These are phyloP conservation scores for Marmota monax DNA, from an alignment of 2,113 vertebrate species.

Conservation along the genomic window DNA sequence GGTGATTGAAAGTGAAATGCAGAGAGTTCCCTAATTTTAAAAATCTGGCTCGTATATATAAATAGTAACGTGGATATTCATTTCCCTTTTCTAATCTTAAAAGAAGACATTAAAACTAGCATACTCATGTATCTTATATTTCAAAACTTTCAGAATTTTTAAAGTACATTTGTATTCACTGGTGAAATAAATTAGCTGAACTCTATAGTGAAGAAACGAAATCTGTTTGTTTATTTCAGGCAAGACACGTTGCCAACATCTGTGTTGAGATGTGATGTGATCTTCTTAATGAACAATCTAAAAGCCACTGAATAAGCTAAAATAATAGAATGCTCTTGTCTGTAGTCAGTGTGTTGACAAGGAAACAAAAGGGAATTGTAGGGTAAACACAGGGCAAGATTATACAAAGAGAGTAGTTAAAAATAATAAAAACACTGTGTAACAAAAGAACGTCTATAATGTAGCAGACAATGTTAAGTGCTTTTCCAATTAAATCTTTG, in stretches of 20 bases:
- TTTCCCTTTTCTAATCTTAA: not conserved
- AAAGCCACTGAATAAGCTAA: slow-evolving; percentile 56
- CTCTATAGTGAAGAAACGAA: slow-evolving; percentile 35
- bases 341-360: slow-evolving; percentile 72
- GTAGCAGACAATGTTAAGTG: slow-evolving; percentile 64
- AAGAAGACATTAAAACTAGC: not conserved
- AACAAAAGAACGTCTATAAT: slow-evolving; percentile 36
- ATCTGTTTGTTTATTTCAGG: slow-evolving; percentile 40
- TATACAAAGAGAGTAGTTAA: slow-evolving; percentile 66
- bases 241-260: slow-evolving; percentile 57
- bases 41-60: not conserved
- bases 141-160: slow-evolving; percentile 60
- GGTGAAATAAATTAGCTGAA: slow-evolving; percentile 52
- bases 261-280: slow-evolving; percentile 48
- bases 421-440: slow-evolving; percentile 69
- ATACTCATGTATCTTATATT: slow-evolving; percentile 23
- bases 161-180: not conserved
- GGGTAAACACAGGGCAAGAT: slow-evolving; percentile 63
- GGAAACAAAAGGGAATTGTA: slow-evolving; percentile 69
- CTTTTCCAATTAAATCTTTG: slow-evolving; percentile 77
- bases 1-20: not conserved
- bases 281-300: slow-evolving; percentile 53
- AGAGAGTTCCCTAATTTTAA: slow-evolving; percentile 19
- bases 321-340: slow-evolving; percentile 70
- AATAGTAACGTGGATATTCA: not conserved